phyloP scores from a whole-genome alignment of 2,113 vertebrate species.

The Amazona guildingii region DNA sequence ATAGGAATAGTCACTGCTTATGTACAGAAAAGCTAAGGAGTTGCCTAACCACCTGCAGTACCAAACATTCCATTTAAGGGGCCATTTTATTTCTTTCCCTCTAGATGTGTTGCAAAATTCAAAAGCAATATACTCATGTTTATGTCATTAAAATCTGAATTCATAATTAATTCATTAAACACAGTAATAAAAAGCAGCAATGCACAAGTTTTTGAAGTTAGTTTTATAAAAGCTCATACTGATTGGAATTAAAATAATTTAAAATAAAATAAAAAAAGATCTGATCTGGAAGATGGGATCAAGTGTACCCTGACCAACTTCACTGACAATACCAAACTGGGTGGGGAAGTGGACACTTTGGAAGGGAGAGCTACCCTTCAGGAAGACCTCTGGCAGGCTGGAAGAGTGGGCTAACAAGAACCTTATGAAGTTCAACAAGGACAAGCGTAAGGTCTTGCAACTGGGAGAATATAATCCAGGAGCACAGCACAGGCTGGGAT shows the following conservation, averaged over 20 bases:
- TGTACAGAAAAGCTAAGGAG: neutral
- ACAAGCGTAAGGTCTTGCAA: neutral
- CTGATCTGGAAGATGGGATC: neutral
- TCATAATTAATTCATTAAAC: conserved; percentile 15
- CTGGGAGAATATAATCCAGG: neutral
- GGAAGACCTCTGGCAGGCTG: neutral
- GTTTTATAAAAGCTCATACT: neutral
- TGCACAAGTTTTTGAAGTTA: neutral
- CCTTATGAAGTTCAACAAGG: neutral
- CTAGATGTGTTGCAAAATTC: neutral
- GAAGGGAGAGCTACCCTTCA: neutral
- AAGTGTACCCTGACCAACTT: neutral
- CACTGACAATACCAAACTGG: neutral
- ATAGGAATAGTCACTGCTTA: neutral
- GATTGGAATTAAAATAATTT: neutral
- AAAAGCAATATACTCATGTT: neutral
- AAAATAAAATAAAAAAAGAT: neutral
- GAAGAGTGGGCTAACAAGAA: neutral
- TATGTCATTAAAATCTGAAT: neutral
- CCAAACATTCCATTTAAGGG: neutral
- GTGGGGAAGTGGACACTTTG: neutral
- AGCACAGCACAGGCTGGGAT: neutral
- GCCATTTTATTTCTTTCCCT: neutral
- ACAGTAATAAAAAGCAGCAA: neutral
- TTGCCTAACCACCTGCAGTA: neutral